These are phyloP conservation scores for Tachuris rubrigastra DNA, from an alignment of 2,113 vertebrate species.

Conservation along the genomic window DNA sequence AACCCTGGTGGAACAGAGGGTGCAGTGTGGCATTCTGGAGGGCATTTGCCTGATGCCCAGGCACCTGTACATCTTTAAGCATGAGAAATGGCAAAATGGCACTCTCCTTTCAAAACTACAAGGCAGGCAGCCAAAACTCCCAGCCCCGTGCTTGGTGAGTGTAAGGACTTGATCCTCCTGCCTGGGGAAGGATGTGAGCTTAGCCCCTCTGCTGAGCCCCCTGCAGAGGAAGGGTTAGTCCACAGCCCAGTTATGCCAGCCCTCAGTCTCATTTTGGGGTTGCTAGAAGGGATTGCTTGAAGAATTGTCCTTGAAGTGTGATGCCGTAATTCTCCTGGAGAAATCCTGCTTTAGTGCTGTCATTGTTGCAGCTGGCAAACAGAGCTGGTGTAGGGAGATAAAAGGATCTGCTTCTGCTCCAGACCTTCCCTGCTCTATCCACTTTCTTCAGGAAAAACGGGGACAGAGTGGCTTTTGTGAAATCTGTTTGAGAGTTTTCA, in stretches of 20 bases:
- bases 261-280: background rate
- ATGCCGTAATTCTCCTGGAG: background rate
- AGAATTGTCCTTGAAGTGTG: background rate
- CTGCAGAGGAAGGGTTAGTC: background rate
- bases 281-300: background rate
- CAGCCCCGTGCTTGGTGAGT: background rate
- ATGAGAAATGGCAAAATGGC: background rate
- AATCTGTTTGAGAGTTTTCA: background rate
- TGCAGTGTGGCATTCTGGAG: background rate
- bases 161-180: background rate
- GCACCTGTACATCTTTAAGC: background rate
- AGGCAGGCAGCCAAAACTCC: background rate
- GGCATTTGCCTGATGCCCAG: background rate
- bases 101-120: accelerated
- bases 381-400: background rate
- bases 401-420: background rate
- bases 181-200: background rate
- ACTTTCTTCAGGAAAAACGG: background rate
- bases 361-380: background rate
- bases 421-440: background rate
- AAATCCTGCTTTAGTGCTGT: background rate
- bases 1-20: background rate
- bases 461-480: background rate
- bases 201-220: background rate
- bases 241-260: background rate